phyloP scores from a whole-genome alignment of 2,888 invertebrate species.

The Synanthedon vespiformis region DNA sequence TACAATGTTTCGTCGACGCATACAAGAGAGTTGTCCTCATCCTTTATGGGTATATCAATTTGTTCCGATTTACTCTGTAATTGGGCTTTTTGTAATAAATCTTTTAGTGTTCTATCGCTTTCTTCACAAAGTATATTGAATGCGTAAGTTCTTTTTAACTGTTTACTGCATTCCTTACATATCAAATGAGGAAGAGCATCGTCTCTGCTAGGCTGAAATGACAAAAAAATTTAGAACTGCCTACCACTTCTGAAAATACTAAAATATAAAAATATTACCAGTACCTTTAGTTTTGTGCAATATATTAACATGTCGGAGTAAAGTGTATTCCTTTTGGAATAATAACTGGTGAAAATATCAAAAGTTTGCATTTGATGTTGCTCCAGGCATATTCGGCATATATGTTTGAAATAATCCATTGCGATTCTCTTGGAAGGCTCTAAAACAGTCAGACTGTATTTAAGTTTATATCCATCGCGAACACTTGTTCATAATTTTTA shows the following conservation, averaged over 20 bases:
- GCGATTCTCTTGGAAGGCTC: constrained; percentile 5
- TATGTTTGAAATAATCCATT: constrained; percentile 35
- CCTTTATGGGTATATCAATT: constrained; percentile 1
- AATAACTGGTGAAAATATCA: constrained; percentile 48
- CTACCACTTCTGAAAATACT: neutral
- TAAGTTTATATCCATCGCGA: too few species aligned
- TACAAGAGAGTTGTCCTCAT: constrained; percentile 1
- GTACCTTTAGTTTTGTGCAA: constrained; percentile 51
- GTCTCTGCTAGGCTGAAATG: constrained; percentile 32
- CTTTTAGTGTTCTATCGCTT: constrained; percentile 37
- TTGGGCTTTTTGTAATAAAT: constrained; percentile 15
- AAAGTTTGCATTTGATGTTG: constrained; percentile 27
- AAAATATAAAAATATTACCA: neutral
- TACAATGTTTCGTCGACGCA: neutral
- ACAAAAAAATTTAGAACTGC: constrained; percentile 6
- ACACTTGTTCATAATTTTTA: too few species aligned
- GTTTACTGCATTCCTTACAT: constrained; percentile 49
- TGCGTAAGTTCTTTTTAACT: constrained; percentile 41
- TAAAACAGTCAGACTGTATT: too few species aligned
- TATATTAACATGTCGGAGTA: constrained; percentile 46
- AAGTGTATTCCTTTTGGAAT: constrained; percentile 37
- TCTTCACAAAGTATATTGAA: constrained; percentile 47
- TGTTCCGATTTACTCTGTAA: constrained; percentile 2
- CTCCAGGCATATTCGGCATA: constrained; percentile 52
- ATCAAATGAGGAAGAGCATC: constrained; percentile 50